These are phyloP conservation scores for Timandra comae DNA, from an alignment of 2,888 invertebrate genomes.

Conservation along the genomic window DNA sequence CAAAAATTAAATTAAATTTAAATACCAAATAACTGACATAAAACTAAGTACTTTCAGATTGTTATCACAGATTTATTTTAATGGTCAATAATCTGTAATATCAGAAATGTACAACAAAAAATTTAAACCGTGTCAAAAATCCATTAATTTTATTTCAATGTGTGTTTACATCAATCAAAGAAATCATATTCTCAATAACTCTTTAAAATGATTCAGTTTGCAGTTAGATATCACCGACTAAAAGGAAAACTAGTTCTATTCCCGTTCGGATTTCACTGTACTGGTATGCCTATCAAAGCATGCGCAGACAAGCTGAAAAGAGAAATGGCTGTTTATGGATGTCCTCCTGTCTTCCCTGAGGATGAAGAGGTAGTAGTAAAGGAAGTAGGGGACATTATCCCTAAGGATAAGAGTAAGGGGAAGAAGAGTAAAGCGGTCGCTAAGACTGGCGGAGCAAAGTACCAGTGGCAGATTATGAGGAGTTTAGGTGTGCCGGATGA, in stretches of 20 bases:
- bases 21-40: no score
- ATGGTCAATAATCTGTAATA: no score
- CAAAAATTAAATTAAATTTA: no score
- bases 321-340: constrained; percentile 94
- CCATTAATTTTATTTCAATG: no score
- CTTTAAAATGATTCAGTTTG: no score
- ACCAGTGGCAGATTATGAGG: constrained; percentile 99
- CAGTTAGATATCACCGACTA: constrained; percentile 92
- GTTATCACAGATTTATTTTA: no score
- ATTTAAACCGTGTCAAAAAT: no score
- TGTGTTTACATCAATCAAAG: no score
- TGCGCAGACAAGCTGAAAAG: constrained; percentile 97
- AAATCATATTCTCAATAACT: no score
- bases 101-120: no score
- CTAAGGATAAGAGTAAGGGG: constrained; percentile 84
- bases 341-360: constrained; percentile 92
- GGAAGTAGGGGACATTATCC: constrained; percentile 75
- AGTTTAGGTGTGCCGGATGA: constrained; percentile 91
- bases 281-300: constrained; percentile 99
- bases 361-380: constrained; percentile 66
- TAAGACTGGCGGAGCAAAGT: constrained; percentile 91
- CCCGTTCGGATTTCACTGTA: constrained; percentile 99
- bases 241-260: constrained; percentile 94
- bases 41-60: no score
- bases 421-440: constrained; percentile 98